phyloP scores from a whole-genome alignment of 2,888 invertebrate genomes.

The Cetonia aurata region DNA sequence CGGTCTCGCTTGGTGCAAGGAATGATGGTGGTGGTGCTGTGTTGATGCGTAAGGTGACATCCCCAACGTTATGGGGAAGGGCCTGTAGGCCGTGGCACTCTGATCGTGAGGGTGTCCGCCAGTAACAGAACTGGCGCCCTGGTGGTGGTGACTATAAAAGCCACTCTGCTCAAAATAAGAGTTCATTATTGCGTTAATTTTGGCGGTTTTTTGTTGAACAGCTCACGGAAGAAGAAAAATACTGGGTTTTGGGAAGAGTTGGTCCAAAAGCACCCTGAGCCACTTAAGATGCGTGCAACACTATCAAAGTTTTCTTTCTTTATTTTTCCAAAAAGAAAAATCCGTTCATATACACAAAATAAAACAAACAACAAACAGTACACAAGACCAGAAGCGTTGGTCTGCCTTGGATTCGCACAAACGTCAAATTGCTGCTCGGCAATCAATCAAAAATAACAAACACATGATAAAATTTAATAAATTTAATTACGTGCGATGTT shows the following conservation, averaged over 20 bases:
- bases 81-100: constrained; percentile 82
- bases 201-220: constrained; percentile 51
- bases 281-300: constrained; percentile 33
- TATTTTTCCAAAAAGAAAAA: constrained; percentile 16
- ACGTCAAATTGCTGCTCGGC: constrained; percentile 35
- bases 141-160: constrained; percentile 93
- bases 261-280: constrained; percentile 33
- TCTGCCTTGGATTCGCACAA: constrained; percentile 20
- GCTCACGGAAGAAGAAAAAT: constrained; percentile 13
- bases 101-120: constrained; percentile 76
- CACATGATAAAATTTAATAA: constrained; percentile 34
- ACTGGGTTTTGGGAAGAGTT: background rate
- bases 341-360: constrained; percentile 24
- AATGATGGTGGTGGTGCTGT: constrained; percentile 81
- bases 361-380: constrained; percentile 29
- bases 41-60: constrained; percentile 85
- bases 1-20: constrained; percentile 78
- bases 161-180: constrained; percentile 97
- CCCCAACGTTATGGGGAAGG: constrained; percentile 87
- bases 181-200: constrained; percentile 77
- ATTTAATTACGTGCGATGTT: constrained; percentile 37
- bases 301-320: constrained; percentile 8
- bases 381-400: constrained; percentile 6
- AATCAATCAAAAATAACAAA: constrained; percentile 41
- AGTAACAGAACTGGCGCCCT: constrained; percentile 76